Evolutionary conservation across 2,113 vertebrate species (phyloP), one percentile per base, ranked within the genome.

Genomic region (Lutjanus erythropterus): DNA sequence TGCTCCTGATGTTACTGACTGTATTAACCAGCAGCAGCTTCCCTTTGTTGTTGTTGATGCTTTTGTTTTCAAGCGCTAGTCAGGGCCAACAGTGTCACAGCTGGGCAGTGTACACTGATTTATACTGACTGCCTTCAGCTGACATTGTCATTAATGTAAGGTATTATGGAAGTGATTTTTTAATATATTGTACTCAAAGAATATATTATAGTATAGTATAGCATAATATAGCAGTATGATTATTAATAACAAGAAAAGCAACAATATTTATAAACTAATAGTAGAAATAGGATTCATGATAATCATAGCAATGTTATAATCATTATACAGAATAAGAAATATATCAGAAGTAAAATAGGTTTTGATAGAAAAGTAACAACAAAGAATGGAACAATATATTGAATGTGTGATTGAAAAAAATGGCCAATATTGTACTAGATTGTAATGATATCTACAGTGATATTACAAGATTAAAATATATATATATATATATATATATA

Each of bases 11-110:
- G 80, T 81, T 81, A 49, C 53, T n/a, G n/a, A 78, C 41, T 83
- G 85, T 75, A 35, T 66, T 27, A 55, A 78, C 71, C 71, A 83
- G 85, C 61, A 79, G 83, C 55, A 78, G 65, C 67, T 25, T 16
- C 42, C 70, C 82, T 89, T 89, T 93, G 88, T 90, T 88, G 85
- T 83, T 88, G 79, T 65, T 86, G 71, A 21, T 79, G 77, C 56
- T 87, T 83, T 75, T 80, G 69, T 86, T 89, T 88, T 75, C 35
- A 49, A 62, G 46, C 73, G 25, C 42, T 47, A 44, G 27, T 44
- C 50, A 33, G 59, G 42, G 18, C 35, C 31, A 41, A 75, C 78
- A 52, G 8, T 46, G 49, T 33, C 33, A 41, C 27, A 25, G 27
- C 21, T 39, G 11, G 12, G 4, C 27, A 42, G 1, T 46, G 18